Evolutionary conservation across 1,140 invertebrate genomes (phyloP).

Genomic region (Sarcophaga bullata): DNA sequence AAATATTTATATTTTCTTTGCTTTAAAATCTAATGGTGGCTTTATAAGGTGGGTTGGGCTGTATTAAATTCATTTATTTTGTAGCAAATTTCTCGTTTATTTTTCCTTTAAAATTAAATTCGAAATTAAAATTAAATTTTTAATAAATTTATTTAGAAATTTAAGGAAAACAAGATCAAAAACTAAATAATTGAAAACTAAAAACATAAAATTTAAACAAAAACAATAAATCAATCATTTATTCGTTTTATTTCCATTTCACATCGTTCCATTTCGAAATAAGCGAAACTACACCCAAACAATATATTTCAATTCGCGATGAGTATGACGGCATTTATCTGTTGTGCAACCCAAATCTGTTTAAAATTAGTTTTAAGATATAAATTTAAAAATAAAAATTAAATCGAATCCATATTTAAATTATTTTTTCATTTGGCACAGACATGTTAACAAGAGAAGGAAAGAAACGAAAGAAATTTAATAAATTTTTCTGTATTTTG

Average conservation of each 20-base stretch:
- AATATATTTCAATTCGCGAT: conserved; percentile 63
- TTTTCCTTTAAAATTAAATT: too few species aligned
- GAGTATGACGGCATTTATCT: conserved; percentile 59
- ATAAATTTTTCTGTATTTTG: not conserved
- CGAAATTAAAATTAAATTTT: too few species aligned
- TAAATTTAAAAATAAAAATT: not conserved
- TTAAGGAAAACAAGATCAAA: too few species aligned
- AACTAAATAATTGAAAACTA: too few species aligned
- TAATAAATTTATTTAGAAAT: too few species aligned
- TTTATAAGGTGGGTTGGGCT: too few species aligned
- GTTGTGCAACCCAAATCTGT: conserved; percentile 62
- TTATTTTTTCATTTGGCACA: not conserved
- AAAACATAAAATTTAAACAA: too few species aligned
- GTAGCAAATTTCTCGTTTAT: not conserved
- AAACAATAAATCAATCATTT: not conserved
- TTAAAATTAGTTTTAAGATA: not conserved
- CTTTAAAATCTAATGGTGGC: too few species aligned
- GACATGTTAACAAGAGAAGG: not conserved
- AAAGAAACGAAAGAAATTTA: not conserved
- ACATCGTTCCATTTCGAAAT: not conserved
- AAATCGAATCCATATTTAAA: not conserved
- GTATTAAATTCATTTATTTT: too few species aligned
- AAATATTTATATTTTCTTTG: too few species aligned
- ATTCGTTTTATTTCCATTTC: conserved; percentile 4
- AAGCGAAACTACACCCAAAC: conserved; percentile 57